Conservation (phyloP, 2,888 invertebrate genomes). For the Thera britannica region DNA sequence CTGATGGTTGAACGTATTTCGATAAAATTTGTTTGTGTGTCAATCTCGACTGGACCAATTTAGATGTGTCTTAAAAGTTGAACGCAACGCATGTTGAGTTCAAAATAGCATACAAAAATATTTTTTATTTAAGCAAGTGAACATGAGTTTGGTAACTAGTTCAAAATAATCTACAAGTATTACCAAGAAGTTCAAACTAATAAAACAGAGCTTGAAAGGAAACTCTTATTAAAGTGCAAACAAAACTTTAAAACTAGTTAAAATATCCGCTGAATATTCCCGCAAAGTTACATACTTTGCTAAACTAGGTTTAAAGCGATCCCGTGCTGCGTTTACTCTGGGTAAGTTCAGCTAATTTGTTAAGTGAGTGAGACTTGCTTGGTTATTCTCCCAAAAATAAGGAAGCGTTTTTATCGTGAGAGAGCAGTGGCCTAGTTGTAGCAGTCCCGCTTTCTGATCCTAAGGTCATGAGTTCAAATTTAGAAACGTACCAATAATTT, state of each 20-base stretch:
- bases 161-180: background rate
- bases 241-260: conserved; percentile 41
- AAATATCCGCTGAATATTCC: conserved; percentile 44
- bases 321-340: conserved; percentile 31
- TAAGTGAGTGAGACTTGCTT: conserved; percentile 29
- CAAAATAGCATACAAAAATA: background rate
- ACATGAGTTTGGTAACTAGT: background rate
- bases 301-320: conserved; percentile 45
- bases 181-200: conserved; percentile 13
- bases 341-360: background rate
- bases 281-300: conserved; percentile 44
- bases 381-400: no score
- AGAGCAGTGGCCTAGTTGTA: no score
- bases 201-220: conserved; percentile 14
- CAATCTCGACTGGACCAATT: no score
- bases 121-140: background rate
- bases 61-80: no score
- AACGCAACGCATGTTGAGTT: no score
- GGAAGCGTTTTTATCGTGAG: no score
- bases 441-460: no score
- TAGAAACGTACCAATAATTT: no score
- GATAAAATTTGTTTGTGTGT: no score
- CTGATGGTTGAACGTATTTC: no score
- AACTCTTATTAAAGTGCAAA: conserved; percentile 12
- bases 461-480: no score